Conservation (phyloP, 2,888 invertebrate species). For the Lithosia quadra region DNA sequence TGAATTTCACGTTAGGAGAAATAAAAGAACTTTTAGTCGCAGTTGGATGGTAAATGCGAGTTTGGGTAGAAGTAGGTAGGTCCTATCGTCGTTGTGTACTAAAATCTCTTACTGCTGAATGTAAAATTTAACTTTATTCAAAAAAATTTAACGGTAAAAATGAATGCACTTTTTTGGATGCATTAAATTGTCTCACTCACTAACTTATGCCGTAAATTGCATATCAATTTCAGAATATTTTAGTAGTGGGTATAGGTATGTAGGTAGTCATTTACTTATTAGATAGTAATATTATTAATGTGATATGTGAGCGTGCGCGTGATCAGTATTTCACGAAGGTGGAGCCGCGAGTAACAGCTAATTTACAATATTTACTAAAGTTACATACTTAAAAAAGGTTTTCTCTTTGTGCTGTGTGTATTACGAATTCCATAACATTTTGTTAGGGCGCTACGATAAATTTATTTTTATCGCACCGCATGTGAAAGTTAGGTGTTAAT, state of each 20-base stretch:
- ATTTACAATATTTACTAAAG: neutral
- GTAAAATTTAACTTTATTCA: neutral
- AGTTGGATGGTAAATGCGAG: neutral
- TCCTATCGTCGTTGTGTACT: neutral
- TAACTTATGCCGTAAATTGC: neutral
- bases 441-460: neutral
- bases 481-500: neutral
- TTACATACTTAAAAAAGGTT: neutral
- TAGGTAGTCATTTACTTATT: no score
- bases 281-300: neutral
- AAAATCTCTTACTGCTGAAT: neutral
- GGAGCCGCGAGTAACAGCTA: neutral
- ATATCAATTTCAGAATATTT: neutral
- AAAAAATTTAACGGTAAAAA: neutral
- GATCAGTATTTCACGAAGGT: neutral
- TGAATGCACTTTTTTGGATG: neutral
- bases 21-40: neutral
- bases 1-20: slow-evolving; percentile 10
- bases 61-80: neutral
- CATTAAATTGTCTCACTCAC: neutral
- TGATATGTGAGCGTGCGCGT: neutral
- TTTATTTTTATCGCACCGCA: neutral
- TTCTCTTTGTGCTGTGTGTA: neutral
- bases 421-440: neutral
- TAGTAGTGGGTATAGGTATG: neutral